Percentiles rank a stretch among this genome's conserved stretches.
These are phyloP conservation scores for Glossophaga mutica DNA, from an alignment of 2,797 vertebrate genomes.

Conservation along the genomic window DNA sequence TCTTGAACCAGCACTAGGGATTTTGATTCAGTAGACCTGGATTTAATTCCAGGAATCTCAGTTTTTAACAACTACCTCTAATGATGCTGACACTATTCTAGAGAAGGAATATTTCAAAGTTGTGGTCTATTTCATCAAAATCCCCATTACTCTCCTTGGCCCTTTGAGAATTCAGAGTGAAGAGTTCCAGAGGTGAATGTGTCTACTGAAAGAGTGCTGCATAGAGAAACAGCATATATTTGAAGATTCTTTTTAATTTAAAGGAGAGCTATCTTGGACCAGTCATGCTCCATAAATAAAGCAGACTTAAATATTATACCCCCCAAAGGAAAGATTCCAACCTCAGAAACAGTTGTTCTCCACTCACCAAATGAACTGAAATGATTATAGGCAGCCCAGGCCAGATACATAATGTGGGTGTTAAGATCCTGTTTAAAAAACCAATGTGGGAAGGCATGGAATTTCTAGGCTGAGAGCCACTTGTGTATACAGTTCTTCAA, in stretches of 20 bases:
- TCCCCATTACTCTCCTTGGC: background rate
- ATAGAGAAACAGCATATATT: conserved; percentile 16
- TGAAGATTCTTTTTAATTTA: conserved; percentile 52
- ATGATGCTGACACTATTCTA: background rate
- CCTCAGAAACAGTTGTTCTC: conserved; percentile 11
- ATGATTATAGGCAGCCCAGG: conserved; percentile 8
- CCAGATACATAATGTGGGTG: conserved; percentile 48
- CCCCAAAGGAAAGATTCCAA: background rate
- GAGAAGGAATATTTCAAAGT: conserved; percentile 41
- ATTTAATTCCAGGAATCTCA: conserved; percentile 33
- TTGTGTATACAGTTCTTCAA: conserved; percentile 29
- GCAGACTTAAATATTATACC: conserved; percentile 16
- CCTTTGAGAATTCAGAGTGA: background rate
- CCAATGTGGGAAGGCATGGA: conserved; percentile 44
- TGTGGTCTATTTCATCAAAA: conserved; percentile 22
- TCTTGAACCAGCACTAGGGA: background rate
- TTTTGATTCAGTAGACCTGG: conserved; percentile 28
- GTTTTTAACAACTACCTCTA: background rate
- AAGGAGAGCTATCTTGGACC: conserved; percentile 37
- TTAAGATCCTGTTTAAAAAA: conserved; percentile 48
- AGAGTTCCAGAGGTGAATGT: conserved; percentile 38
- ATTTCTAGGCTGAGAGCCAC: conserved; percentile 41
- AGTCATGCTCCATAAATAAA: conserved; percentile 45
- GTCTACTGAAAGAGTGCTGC: background rate
- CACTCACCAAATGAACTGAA: conserved; percentile 26